phyloP scores from a whole-genome alignment of 2,797 vertebrate genomes.

The Benthosema pterotum region DNA sequence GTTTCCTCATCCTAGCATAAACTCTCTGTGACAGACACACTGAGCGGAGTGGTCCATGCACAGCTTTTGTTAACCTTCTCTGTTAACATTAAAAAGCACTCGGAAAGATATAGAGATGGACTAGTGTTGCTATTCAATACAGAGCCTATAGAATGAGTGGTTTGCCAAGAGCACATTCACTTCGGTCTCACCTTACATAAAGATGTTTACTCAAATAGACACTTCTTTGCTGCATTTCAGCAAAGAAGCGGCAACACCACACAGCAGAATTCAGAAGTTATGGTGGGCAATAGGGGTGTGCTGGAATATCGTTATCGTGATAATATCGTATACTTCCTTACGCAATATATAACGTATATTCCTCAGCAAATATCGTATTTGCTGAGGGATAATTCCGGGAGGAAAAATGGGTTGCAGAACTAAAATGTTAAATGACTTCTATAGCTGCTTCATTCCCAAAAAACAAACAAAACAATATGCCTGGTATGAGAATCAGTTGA shows the following conservation, averaged over 20 bases:
- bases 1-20: constrained; percentile 65
- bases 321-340: too few species aligned
- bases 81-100: constrained; percentile 48
- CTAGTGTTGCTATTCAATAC: constrained; percentile 46
- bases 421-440: too few species aligned
- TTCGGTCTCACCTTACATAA: constrained; percentile 56
- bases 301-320: too few species aligned
- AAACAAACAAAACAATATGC: too few species aligned
- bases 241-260: not conserved
- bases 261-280: too few species aligned
- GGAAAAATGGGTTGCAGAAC: too few species aligned
- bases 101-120: constrained; percentile 42
- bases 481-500: too few species aligned
- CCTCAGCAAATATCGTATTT: too few species aligned
- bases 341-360: too few species aligned
- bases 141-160: constrained; percentile 31
- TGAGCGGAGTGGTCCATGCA: constrained; percentile 27
- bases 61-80: constrained; percentile 52
- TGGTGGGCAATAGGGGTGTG: too few species aligned
- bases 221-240: not conserved
- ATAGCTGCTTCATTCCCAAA: too few species aligned
- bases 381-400: too few species aligned
- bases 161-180: constrained; percentile 24
- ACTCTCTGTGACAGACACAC: constrained; percentile 53
- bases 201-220: constrained; percentile 31